These are phyloP conservation scores for Laupala kohalensis DNA, from an alignment of 1,140 invertebrate genomes.

Conservation along the genomic window DNA sequence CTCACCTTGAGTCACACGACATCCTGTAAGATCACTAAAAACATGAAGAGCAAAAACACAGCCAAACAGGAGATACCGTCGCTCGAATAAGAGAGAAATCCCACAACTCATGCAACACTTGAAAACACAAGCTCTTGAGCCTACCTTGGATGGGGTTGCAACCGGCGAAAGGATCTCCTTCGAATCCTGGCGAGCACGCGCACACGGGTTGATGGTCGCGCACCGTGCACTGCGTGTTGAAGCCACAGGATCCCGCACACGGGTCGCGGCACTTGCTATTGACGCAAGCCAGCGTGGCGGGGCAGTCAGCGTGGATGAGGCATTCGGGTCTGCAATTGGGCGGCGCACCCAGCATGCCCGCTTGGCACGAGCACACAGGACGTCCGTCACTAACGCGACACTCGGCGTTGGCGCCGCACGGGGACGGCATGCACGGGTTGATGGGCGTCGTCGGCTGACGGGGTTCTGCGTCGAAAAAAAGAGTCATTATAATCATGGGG, in stretches of 20 bases:
- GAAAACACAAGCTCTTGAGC: neutral
- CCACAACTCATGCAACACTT: neutral
- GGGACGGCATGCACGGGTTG: constrained; percentile 63
- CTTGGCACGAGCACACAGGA: constrained; percentile 60
- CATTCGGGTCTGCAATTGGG: constrained; percentile 66
- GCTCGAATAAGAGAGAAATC: no score
- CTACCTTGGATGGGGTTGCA: constrained; percentile 44
- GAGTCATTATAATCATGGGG: no score
- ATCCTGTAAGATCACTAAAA: no score
- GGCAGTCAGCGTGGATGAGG: constrained; percentile 65
- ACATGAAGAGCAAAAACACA: no score
- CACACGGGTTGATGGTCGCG: constrained; percentile 67
- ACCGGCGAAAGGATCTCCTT: constrained; percentile 70
- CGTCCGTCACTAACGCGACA: constrained; percentile 53
- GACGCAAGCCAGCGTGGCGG: constrained; percentile 60
- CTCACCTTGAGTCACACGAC: no score
- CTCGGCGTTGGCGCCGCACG: constrained; percentile 68
- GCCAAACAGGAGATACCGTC: neutral
- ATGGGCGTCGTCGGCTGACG: constrained; percentile 22
- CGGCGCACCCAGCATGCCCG: constrained; percentile 69
- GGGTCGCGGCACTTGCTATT: constrained; percentile 64
- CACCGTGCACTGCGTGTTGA: constrained; percentile 62
- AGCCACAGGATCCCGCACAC: constrained; percentile 68
- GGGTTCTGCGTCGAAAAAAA: constrained; percentile 1
- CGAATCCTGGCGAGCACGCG: constrained; percentile 54